phyloP scores from a whole-genome alignment of 2,888 invertebrate species.

The Neoitamus cyanurus region DNA sequence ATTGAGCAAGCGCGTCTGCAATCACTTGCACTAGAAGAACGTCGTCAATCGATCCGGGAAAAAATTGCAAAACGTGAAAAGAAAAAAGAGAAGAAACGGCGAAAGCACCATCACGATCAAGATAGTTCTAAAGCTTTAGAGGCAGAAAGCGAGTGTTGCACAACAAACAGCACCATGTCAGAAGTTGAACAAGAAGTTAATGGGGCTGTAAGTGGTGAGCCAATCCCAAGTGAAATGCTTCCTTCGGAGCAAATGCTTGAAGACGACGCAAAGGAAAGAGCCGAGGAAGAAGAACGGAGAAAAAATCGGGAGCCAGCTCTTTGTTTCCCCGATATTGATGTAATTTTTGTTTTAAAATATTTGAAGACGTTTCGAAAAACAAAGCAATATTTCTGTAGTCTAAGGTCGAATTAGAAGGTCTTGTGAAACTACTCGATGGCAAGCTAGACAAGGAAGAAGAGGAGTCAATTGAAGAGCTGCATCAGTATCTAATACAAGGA shows the following conservation, averaged over 20 bases:
- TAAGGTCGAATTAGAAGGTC: slow-evolving; percentile 77
- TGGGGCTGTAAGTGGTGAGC: slow-evolving; percentile 63
- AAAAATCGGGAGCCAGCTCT: slow-evolving; percentile 82
- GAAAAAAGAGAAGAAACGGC: slow-evolving; percentile 78
- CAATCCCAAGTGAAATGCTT: slow-evolving; percentile 62
- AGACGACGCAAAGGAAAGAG: slow-evolving; percentile 73
- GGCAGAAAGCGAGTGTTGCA: slow-evolving; percentile 50
- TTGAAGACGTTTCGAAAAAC: too few relatives aligned
- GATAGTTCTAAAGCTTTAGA: slow-evolving; percentile 20
- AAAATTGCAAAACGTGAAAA: slow-evolving; percentile 79
- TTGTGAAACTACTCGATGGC: slow-evolving; percentile 76
- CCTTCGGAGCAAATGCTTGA: slow-evolving; percentile 70
- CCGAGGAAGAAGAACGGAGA: slow-evolving; percentile 77
- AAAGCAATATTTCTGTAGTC: too few relatives aligned
- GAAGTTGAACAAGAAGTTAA: slow-evolving; percentile 62
- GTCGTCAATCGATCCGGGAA: slow-evolving; percentile 76
- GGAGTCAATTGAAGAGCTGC: slow-evolving; percentile 80
- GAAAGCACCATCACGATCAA: slow-evolving; percentile 67
- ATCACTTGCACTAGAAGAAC: slow-evolving; percentile 76
- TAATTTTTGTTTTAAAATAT: slow-evolving; percentile 64
- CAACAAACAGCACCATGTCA: slow-evolving; percentile 55
- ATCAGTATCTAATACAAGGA: slow-evolving; percentile 87
- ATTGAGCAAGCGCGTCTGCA: slow-evolving; percentile 80
- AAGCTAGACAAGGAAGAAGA: slow-evolving; percentile 80
- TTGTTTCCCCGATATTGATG: slow-evolving; percentile 80